Evolutionary conservation across 2,888 invertebrate genomes (phyloP).

Genomic region (Euzophera pinguis): DNA sequence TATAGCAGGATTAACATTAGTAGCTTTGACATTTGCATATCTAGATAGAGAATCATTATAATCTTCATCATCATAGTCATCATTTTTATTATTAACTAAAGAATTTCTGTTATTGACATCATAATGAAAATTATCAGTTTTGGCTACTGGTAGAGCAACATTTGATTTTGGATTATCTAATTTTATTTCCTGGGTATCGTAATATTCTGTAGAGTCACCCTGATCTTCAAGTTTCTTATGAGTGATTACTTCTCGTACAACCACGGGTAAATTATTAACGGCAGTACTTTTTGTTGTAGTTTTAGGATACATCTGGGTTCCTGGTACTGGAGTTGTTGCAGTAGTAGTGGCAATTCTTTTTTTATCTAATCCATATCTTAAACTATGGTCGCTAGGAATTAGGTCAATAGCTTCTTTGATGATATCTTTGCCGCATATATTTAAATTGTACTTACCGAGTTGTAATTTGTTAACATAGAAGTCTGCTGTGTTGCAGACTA

Average conservation of each 20-base stretch:
- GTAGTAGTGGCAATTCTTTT: neutral
- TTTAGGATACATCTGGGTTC: neutral
- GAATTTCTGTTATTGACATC: too few species aligned
- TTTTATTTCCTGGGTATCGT: neutral
- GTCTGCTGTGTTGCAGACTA: constrained; percentile 49
- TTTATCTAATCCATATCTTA: constrained; percentile 18
- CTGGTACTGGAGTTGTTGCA: neutral
- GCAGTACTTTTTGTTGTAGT: neutral
- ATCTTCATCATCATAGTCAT: neutral
- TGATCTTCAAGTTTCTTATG: neutral
- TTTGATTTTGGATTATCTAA: neutral
- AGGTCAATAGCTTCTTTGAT: constrained; percentile 40
- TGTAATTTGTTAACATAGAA: constrained; percentile 26
- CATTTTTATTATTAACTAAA: neutral
- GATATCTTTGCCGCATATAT: constrained; percentile 43
- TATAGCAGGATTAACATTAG: neutral
- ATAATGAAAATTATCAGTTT: neutral
- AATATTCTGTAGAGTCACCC: neutral
- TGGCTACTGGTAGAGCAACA: neutral
- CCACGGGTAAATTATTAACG: neutral
- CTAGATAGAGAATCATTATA: neutral
- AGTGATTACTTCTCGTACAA: neutral
- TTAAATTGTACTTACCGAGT: constrained; percentile 44
- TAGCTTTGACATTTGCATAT: neutral
- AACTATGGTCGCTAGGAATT: constrained; percentile 22